Percentiles rank a stretch among this genome's conserved stretches.
Conservation (phyloP, 92 coral and sea anemone species). For the Porites divaricata region DNA sequence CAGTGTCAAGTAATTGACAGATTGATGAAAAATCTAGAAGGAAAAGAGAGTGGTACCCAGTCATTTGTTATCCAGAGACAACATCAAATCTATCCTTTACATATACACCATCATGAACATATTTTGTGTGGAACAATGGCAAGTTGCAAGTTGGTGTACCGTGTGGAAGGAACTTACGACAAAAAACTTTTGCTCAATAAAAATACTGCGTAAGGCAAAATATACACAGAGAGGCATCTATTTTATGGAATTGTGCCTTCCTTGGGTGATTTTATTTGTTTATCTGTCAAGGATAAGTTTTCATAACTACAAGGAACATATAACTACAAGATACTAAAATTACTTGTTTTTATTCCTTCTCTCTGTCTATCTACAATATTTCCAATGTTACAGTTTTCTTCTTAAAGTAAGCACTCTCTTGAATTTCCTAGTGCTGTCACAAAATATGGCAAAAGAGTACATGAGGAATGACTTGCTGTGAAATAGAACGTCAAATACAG, state of each 20-base stretch:
- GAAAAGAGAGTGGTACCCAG: no score
- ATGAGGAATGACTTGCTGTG: background rate
- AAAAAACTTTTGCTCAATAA: no score
- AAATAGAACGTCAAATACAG: background rate
- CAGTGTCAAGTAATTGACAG: no score
- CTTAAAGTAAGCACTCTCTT: background rate
- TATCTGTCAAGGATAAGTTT: background rate
- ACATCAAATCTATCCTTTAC: no score
- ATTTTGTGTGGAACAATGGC: no score
- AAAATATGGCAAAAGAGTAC: background rate
- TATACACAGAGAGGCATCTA: no score
- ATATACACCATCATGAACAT: no score
- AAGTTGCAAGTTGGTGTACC: no score
- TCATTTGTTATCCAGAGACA: no score
- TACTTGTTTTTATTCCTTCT: background rate
- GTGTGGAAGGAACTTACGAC: no score
- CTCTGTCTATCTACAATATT: background rate
- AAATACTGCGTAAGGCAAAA: no score
- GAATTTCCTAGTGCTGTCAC: background rate
- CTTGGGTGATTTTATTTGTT: background rate
- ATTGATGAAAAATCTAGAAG: no score
- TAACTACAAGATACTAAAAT: background rate
- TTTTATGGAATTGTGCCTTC: background rate
- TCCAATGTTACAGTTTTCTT: background rate
- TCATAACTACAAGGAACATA: background rate